A percentile compares a stretch with the other conserved stretches of the same genome.
phyloP scores from a whole-genome alignment of 2,113 vertebrate genomes.

The Platysteira castanea region DNA sequence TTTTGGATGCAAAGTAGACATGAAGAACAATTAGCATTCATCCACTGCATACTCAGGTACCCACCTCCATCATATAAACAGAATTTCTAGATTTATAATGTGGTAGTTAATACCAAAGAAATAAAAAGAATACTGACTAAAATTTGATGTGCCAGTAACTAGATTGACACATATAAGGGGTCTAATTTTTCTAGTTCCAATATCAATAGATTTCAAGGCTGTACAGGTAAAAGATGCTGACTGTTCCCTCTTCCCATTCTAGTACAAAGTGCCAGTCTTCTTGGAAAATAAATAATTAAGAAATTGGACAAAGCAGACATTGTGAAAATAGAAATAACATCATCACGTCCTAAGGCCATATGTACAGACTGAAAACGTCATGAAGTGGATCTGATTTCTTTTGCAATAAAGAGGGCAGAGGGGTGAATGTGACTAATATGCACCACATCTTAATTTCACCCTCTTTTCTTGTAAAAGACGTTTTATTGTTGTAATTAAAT shows the following conservation, averaged over 20 bases:
- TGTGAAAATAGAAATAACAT: background rate
- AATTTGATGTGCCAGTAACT: background rate
- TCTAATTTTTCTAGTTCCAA: background rate
- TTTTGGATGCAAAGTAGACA: background rate
- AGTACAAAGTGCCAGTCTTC: background rate
- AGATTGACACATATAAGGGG: background rate
- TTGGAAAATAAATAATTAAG: background rate
- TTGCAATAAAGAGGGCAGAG: background rate
- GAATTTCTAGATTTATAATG: background rate
- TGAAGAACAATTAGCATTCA: background rate
- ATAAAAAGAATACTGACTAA: background rate
- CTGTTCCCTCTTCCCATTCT: background rate
- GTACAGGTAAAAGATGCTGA: background rate
- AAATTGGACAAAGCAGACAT: background rate
- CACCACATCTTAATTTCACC: background rate
- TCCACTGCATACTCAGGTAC: background rate
- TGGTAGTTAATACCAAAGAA: background rate
- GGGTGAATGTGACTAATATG: background rate
- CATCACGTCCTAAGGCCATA: background rate
- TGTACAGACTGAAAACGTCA: background rate
- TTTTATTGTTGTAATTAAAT: background rate
- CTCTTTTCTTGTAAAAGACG: background rate
- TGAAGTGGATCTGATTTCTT: background rate
- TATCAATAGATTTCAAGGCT: background rate
- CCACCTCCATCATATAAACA: background rate